Percentiles rank a stretch among this genome's conserved stretches.
Conservation (phyloP, 1,140 invertebrate genomes). For the Drosophila mojavensis region DNA sequence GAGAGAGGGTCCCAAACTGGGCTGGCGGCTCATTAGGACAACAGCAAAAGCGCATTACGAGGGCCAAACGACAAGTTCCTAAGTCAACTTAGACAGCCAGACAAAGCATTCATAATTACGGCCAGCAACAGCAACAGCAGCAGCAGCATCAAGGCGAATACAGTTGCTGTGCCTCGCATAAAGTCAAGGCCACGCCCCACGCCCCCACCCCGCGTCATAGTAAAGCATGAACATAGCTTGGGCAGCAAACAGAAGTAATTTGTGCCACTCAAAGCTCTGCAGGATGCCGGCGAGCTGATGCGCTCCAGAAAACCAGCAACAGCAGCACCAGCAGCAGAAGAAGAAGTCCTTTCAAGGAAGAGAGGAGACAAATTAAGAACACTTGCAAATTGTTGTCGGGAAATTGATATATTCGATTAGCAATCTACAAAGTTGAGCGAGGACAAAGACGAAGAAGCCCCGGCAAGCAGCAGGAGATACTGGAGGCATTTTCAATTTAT, state of each 20-base stretch:
- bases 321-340: background rate
- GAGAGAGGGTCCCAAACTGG: conserved; percentile 9
- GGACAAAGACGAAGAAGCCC: background rate
- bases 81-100: conserved; percentile 52
- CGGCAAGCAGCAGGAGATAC: background rate
- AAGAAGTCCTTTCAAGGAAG: background rate
- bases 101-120: conserved; percentile 40
- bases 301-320: conserved; percentile 24
- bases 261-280: conserved; percentile 45
- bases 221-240: conserved; percentile 51
- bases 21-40: conserved; percentile 55
- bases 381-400: conserved; percentile 60
- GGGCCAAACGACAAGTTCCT: conserved; percentile 69
- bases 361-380: conserved; percentile 59
- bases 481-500: conserved; percentile 59
- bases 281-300: conserved; percentile 67
- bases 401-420: conserved; percentile 81
- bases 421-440: conserved; percentile 45
- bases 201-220: conserved; percentile 17
- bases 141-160: conserved; percentile 10
- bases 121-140: conserved; percentile 13
- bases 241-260: conserved; percentile 43
- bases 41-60: conserved; percentile 77
- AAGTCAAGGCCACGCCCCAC: conserved; percentile 58
- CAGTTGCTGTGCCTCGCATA: conserved; percentile 37